Conservation (phyloP, 2,113 vertebrate genomes). For the Pipa parva region DNA sequence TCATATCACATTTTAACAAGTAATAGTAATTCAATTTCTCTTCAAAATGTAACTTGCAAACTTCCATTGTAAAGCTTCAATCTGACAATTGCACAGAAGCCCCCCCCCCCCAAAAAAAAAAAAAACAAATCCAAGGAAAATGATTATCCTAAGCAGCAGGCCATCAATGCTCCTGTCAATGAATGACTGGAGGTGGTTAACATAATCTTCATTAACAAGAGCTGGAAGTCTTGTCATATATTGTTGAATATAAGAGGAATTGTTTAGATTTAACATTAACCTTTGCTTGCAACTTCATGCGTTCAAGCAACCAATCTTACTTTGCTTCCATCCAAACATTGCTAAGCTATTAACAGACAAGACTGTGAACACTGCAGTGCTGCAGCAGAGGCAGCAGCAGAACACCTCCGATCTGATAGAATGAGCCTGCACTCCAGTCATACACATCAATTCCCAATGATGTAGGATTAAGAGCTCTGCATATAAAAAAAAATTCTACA, state of each 20-base stretch:
- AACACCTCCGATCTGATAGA: conserved; percentile 53
- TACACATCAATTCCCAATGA: conserved; percentile 53
- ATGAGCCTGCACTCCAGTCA: conserved; percentile 61
- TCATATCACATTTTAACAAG: too few species aligned
- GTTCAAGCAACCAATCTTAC: conserved; percentile 59
- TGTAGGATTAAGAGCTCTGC: conserved; percentile 63
- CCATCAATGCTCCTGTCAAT: conserved; percentile 56
- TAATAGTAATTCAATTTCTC: too few species aligned
- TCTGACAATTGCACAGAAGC: conserved; percentile 23
- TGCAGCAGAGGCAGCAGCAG: conserved; percentile 54
- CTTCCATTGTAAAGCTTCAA: conserved; percentile 20
- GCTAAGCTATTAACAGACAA: conserved; percentile 68
- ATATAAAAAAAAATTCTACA: conserved; percentile 68
- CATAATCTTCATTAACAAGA: conserved; percentile 54
- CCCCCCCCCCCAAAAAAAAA: background rate
- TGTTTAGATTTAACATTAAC: conserved; percentile 47
- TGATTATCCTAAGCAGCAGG: conserved; percentile 58
- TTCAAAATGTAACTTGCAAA: too few species aligned
- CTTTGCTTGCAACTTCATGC: conserved; percentile 46
- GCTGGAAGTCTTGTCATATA: conserved; percentile 52
- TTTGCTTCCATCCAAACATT: conserved; percentile 63
- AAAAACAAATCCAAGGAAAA: conserved; percentile 11
- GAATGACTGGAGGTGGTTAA: conserved; percentile 69
- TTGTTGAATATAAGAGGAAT: conserved; percentile 26
- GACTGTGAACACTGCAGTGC: conserved; percentile 65